phyloP scores from a whole-genome alignment of 2,113 vertebrate genomes.

The Trinectes maculatus region DNA sequence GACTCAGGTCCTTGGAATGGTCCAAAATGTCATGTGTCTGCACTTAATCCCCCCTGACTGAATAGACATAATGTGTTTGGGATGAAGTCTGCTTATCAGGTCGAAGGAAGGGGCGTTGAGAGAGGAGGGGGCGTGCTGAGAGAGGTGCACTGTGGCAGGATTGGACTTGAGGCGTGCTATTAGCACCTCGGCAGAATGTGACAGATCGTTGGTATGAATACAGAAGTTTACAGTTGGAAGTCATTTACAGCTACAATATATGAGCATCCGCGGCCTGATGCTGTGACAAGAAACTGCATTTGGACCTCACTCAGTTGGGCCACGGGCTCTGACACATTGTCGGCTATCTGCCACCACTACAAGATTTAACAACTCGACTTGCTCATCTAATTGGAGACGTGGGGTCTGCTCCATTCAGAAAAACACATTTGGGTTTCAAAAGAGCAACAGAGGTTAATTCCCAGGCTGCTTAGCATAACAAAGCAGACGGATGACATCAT shows the following conservation, averaged over 20 bases:
- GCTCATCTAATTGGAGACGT: constrained; percentile 9
- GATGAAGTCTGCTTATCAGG: constrained; percentile 61
- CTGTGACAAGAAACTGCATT: constrained; percentile 27
- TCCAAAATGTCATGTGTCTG: constrained; percentile 72
- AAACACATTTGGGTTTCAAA: constrained; percentile 18
- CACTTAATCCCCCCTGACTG: constrained; percentile 59
- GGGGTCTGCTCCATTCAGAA: neutral
- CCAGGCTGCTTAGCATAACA: constrained; percentile 26
- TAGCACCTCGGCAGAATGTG: constrained; percentile 8
- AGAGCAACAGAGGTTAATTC: constrained; percentile 30
- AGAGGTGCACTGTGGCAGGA: constrained; percentile 48
- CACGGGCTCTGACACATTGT: constrained; percentile 31
- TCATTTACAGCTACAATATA: constrained; percentile 13
- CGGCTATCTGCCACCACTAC: constrained; percentile 27
- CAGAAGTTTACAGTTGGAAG: constrained; percentile 17
- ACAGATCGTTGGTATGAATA: constrained; percentile 28
- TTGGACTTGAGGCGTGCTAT: constrained; percentile 44
- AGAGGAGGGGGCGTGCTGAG: constrained; percentile 21
- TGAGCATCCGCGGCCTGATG: too few relatives aligned
- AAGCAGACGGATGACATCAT: constrained; percentile 31
- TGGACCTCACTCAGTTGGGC: constrained; percentile 22
- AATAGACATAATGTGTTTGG: constrained; percentile 64
- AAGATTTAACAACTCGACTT: constrained; percentile 48
- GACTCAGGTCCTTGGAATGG: constrained; percentile 74
- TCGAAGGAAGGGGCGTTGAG: constrained; percentile 30